Evolutionary conservation across 2,888 invertebrate genomes (phyloP).

Genomic region (Andrena bicolor): DNA sequence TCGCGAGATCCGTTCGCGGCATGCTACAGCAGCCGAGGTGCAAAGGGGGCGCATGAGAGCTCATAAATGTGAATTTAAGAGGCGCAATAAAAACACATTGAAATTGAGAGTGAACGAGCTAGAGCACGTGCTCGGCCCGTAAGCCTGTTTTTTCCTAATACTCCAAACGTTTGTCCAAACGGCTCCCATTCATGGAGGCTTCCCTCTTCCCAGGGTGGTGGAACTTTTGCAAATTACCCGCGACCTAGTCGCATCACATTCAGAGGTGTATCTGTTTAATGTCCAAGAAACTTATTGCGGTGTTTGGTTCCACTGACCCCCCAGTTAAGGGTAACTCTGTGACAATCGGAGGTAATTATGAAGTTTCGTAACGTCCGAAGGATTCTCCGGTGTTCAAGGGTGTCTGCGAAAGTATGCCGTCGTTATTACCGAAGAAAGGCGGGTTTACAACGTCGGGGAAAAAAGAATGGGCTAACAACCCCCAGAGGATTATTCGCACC

Average conservation of each 20-base stretch:
- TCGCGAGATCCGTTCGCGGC: slow-evolving; percentile 57
- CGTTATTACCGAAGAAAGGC: slow-evolving; percentile 9
- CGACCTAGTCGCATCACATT: neutral
- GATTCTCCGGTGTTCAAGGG: neutral
- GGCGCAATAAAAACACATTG: slow-evolving; percentile 85
- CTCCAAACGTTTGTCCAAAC: slow-evolving; percentile 28
- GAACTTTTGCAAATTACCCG: neutral
- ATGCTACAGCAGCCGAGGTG: slow-evolving; percentile 54
- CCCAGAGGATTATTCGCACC: neutral
- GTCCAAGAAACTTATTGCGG: neutral
- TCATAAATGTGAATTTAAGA: slow-evolving; percentile 86
- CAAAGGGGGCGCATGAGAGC: slow-evolving; percentile 83
- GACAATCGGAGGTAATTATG: slow-evolving; percentile 4
- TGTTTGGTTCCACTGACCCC: neutral
- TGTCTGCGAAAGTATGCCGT: neutral
- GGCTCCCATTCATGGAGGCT: neutral
- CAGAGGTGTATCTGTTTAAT: neutral
- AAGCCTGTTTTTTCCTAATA: slow-evolving; percentile 69
- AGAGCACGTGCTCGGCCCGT: slow-evolving; percentile 77
- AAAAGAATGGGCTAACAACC: slow-evolving; percentile 17
- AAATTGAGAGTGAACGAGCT: slow-evolving; percentile 85
- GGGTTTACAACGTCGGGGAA: neutral
- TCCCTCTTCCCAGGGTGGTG: neutral
- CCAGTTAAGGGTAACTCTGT: neutral
- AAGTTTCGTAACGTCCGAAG: slow-evolving; percentile 4